These are phyloP conservation scores for Zygothrica quintamaculata DNA, from an alignment of 2,888 invertebrate genomes.

Conservation along the genomic window DNA sequence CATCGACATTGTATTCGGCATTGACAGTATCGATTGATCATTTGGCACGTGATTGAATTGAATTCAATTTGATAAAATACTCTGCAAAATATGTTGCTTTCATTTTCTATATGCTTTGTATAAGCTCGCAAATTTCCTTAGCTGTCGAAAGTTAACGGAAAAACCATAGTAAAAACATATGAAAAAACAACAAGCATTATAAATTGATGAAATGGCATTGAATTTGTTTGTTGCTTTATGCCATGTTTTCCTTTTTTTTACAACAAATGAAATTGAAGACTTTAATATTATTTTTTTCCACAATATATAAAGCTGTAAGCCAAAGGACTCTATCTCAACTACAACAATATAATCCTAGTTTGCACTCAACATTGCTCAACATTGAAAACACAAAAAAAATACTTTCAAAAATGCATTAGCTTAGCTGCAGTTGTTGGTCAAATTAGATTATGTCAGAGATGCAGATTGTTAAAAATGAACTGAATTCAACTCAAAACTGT, in stretches of 20 bases:
- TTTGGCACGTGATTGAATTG: constrained; percentile 79
- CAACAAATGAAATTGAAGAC: no score
- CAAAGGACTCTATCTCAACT: no score
- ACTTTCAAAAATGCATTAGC: constrained; percentile 16
- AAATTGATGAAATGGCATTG: constrained; percentile 31
- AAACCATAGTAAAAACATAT: no score
- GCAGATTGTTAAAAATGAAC: constrained; percentile 14
- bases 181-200: constrained; percentile 28
- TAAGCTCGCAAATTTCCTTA: constrained; percentile 38
- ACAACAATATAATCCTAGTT: not conserved
- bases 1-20: constrained; percentile 63
- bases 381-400: no score
- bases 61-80: constrained; percentile 75
- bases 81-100: constrained; percentile 71
- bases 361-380: not conserved
- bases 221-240: constrained; percentile 34
- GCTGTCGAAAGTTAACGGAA: no score
- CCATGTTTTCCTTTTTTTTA: constrained; percentile 6
- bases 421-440: constrained; percentile 2
- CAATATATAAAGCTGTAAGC: no score
- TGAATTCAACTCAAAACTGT: constrained; percentile 10
- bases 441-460: constrained; percentile 10
- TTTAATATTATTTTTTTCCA: no score
- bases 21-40: constrained; percentile 80
- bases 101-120: constrained; percentile 9